Evolutionary conservation across 2,797 vertebrate species (phyloP), one percentile per base, ranked within the genome.

Genomic region (Numenius phaeopus): DNA sequence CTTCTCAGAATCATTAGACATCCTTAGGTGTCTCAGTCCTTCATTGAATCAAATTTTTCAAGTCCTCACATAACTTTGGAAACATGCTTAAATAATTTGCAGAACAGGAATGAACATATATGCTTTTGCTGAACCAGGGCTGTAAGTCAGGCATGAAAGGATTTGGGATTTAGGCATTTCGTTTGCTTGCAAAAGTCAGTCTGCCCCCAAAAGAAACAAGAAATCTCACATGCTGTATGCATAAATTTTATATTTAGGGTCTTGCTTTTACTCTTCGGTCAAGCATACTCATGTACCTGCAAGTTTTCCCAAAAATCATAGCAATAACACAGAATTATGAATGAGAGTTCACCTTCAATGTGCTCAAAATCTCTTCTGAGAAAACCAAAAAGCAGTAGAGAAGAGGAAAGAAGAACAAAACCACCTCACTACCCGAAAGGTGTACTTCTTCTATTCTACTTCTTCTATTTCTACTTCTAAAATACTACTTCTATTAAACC

Each of bases 241-340:
- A 11, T 14, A 46, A 40, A 52, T 50, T 47, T 83, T 88, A 17
- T 70, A 61, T 47, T 87, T 65, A 85, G 39, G 6, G 32, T 70
- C 30, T 67, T 83, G 26, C 9, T 85, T 94, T 77, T 69, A 61
- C 15, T 67, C 23, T 70, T 55, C 23, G 72, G 32, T 50, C 57
- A 83, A 62, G 54, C 12, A 66, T 30, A 37, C 2, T 77, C 24
- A 32, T 3, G 14, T 42, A 71, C 7, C 47, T 71, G 46, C 54
- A 89, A 57, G 83, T 23, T 70, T 78, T 47, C 89, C 50, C 19
- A 40, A 88, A 95, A 83, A 84, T 50, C 42, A 62, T 34, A 83
- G 49, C 30, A 70, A 18, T 52, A 77, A 59, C 14, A 70, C 10
- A 47, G 66, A 94, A 71, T 82, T 83, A 49, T 87, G 85, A 85